Evolutionary conservation across 1,140 invertebrate genomes (phyloP), one percentile per base, ranked within the genome.

Genomic region (Meloidogyne exigua): DNA sequence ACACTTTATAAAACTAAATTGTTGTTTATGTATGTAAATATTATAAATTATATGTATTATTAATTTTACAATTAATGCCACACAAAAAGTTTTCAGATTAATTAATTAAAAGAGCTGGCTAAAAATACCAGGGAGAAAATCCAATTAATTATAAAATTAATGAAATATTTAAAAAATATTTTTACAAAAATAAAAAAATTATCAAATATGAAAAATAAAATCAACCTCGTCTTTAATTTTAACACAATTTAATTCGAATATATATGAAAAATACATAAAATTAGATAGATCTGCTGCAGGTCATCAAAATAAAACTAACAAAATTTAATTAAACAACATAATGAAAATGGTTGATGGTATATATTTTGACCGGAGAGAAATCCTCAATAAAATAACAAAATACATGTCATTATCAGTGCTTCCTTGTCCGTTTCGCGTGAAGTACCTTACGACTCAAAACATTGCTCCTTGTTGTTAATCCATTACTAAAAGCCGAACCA

Each of bases 231-330:
- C 5, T 15, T n/a, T 57, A 7, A 57, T 57, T 57, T 57, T 57
- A 57, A 57, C 49, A 57, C 49, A 49, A 57, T 57, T 57, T 57
- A n/a, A 57, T n/a, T n/a, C n/a, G 15, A 57, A 57, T 39, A 57
- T n/a, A 57, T 57, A 57, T n/a, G 18, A 57, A n/a, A 57, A 57
- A 57, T n/a, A 57, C 49, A 57, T n/a, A 57, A n/a, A 57, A 49
- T 18, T 49, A n/a, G 49, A 57, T 57, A 9, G 15, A 57, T 57
- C 49, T 57, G 49, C 18, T 57, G 49, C 49, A 57, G 4, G n/a
- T 57, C n/a, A n/a, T 57, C 13, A 57, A 57, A 57, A 57, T 57
- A 57, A 57, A 57, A 57, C 49, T 57, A 57, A 57, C 18, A 57
- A 57, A 57, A 7, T 57, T 4, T 57, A 57, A 57, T 57, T 57